Conservation (phyloP, 2,113 vertebrate species). For the Scartelaos histophorus region DNA sequence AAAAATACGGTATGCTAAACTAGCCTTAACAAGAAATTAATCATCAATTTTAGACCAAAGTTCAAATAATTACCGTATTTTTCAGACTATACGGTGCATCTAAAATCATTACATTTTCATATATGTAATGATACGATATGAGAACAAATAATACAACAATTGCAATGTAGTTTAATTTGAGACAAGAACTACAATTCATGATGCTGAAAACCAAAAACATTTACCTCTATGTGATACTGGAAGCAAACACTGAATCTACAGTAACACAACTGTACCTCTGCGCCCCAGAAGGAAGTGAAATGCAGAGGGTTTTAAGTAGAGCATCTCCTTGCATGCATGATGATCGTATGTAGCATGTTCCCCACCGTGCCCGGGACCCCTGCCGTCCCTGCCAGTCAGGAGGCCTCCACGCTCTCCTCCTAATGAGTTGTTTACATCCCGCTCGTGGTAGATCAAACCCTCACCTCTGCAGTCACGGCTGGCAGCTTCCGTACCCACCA, state of each 20-base stretch:
- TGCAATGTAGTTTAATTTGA: neutral
- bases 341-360: conserved; percentile 36
- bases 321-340: conserved; percentile 28
- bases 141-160: no score
- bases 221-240: neutral
- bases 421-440: conserved; percentile 78
- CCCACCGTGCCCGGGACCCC: conserved; percentile 54
- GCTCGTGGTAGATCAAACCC: conserved; percentile 55
- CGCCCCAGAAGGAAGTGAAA: conserved; percentile 43
- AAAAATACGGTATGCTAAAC: no score
- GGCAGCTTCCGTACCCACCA: conserved; percentile 43
- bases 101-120: no score
- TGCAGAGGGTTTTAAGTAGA: conserved; percentile 58
- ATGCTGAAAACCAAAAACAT: no score
- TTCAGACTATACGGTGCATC: no score
- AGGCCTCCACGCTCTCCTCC: conserved; percentile 49
- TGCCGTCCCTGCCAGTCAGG: conserved; percentile 69
- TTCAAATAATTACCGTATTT: no score
- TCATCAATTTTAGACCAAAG: neutral
- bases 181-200: no score
- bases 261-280: conserved; percentile 38
- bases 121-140: no score
- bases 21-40: neutral
- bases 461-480: conserved; percentile 50
- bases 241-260: neutral